Base-by-base conservation (phyloP, 1,140 invertebrate genomes). In the Drosophila eugracilis region DNA sequence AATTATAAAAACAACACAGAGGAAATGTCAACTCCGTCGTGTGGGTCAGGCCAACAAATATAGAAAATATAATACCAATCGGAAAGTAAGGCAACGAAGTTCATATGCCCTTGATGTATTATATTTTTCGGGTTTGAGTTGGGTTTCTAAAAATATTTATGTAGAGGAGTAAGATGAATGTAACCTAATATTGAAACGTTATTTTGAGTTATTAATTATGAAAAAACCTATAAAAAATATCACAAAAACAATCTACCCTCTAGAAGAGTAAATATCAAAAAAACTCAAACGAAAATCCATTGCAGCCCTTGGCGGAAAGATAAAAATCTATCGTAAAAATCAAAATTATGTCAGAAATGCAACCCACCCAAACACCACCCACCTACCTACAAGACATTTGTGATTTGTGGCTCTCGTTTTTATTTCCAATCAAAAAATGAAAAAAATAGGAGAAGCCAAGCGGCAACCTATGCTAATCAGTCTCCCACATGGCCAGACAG, bases 401-500 rank as follows among this genome's bases (percentile, higher is more conserved):
- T 62, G 69, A 74, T 48, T 45, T 62, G 57, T 73, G 17, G 45
- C 28, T 41, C 32, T 44, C 24, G 14, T 28, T 44, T 60, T 50
- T 41, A 36, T 62, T 62, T 34, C 15, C 44, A 66, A 74, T 74
- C 54, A 44, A 45, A 47, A 55, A 15, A 52, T 55, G 19, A 32
- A 66, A 74, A 62, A 60, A 36, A 28, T 47, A 36, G 55, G n/a
- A n/a, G n/a, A n/a, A n/a, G n/a, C n/a, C n/a, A n/a, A n/a, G n/a
- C n/a, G n/a, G 62, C 71, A 52, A 44, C 69, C 36, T 72, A 88
- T 86, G 83, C 78, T 88, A 88, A 88, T 83, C 83, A 88, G 72
- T 65, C 83, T 88, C 83, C 83, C 83, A 88, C 83, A 88, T 83
- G 65, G 83, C 69, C 74, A 78, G 69, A 88, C 74, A 45, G 34